Percentiles rank a stretch among this genome's conserved stretches.
These are phyloP conservation scores for Hyperoplus immaculatus DNA, from an alignment of 2,797 vertebrate species.

Conservation along the genomic window DNA sequence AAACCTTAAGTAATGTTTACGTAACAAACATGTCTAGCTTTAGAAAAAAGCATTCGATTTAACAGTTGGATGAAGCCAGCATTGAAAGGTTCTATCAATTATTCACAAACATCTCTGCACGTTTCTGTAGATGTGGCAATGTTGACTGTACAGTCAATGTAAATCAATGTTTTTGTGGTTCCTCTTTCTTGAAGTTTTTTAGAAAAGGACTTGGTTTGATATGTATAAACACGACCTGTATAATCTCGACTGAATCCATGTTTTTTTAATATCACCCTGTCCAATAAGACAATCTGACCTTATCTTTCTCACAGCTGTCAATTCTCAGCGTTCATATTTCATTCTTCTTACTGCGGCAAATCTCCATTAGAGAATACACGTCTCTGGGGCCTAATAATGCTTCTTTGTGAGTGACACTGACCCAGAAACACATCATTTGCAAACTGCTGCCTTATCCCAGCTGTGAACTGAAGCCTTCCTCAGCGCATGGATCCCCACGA, in stretches of 20 bases:
- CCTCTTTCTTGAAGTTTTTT: not conserved
- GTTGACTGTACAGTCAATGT: not conserved
- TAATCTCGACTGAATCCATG: not conserved
- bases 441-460: slow-evolving; percentile 44
- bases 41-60: not conserved
- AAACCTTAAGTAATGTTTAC: not conserved
- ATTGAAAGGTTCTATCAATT: not conserved
- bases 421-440: slow-evolving; percentile 51
- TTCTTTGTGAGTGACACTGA: slow-evolving; percentile 40
- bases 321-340: slow-evolving; percentile 26
- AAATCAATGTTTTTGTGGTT: not conserved
- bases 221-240: not conserved
- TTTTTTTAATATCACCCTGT: not conserved
- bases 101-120: not conserved
- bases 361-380: slow-evolving; percentile 51
- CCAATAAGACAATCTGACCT: slow-evolving; percentile 16
- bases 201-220: not conserved
- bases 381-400: slow-evolving; percentile 41
- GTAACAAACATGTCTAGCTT: not conserved
- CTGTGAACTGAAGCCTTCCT: slow-evolving; percentile 36
- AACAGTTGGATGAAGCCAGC: not conserved
- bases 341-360: slow-evolving; percentile 9
- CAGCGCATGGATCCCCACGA: slow-evolving; percentile 25
- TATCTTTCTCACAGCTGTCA: slow-evolving; percentile 21
- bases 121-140: too few relatives aligned